These are phyloP conservation scores for Idaea straminata DNA, from an alignment of 2,888 invertebrate genomes.

Conservation along the genomic window DNA sequence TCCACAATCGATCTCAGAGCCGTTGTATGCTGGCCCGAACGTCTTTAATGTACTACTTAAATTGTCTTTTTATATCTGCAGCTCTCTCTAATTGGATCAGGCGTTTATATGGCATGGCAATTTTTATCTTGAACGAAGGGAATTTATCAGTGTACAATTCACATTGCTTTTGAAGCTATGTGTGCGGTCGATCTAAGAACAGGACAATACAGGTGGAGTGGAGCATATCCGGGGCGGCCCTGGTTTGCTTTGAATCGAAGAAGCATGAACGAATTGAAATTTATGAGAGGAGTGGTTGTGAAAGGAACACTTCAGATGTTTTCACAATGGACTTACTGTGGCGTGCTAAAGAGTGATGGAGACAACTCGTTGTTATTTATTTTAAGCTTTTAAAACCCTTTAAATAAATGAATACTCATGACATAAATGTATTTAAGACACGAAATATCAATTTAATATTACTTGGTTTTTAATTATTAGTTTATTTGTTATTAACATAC, in stretches of 20 bases:
- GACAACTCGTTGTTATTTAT: background rate
- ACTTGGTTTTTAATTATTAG: too few relatives aligned
- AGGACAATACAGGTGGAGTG: slow-evolving; percentile 25
- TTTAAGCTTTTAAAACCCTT: background rate
- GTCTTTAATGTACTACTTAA: slow-evolving; percentile 58
- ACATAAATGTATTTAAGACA: slow-evolving; percentile 2
- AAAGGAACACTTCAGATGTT: slow-evolving; percentile 25
- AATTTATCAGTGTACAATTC: background rate
- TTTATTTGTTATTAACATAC: too few relatives aligned
- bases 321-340: slow-evolving; percentile 24
- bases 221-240: slow-evolving; percentile 30
- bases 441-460: background rate
- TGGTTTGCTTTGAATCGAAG: slow-evolving; percentile 29
- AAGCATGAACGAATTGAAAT: slow-evolving; percentile 33
- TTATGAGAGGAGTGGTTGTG: slow-evolving; percentile 27
- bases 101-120: slow-evolving; percentile 18
- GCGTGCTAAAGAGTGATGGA: slow-evolving; percentile 4
- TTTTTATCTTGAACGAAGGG: background rate
- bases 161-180: background rate
- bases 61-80: slow-evolving; percentile 40
- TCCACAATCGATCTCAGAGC: slow-evolving; percentile 59
- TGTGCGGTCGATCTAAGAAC: slow-evolving; percentile 10
- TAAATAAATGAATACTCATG: slow-evolving; percentile 14
- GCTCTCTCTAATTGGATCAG: slow-evolving; percentile 34
- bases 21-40: slow-evolving; percentile 51